Evolutionary conservation across 2,797 vertebrate species (phyloP).

Genomic region (Peromyscus aztecus): DNA sequence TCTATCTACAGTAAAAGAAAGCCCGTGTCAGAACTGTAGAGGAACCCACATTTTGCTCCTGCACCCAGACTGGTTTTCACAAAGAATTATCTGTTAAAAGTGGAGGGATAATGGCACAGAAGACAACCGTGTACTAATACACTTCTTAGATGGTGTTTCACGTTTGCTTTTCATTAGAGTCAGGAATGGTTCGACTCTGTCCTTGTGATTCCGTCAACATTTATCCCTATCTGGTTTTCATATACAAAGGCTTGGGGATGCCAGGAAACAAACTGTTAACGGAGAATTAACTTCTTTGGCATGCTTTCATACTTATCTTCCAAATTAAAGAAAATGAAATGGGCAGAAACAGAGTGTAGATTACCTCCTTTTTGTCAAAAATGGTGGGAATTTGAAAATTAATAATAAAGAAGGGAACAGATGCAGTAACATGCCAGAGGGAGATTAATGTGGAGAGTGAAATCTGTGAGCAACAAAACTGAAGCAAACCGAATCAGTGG

Average conservation of each 20-base stretch:
- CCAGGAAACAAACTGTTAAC: slow-evolving; percentile 92
- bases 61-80: slow-evolving; percentile 24
- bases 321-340: slow-evolving; percentile 93
- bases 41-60: slow-evolving; percentile 66
- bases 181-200: slow-evolving; percentile 81
- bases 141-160: slow-evolving; percentile 85
- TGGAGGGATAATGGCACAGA: slow-evolving; percentile 57
- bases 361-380: slow-evolving; percentile 93
- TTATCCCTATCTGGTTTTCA: slow-evolving; percentile 90
- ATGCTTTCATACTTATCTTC: slow-evolving; percentile 90
- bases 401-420: slow-evolving; percentile 98
- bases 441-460: slow-evolving; percentile 96
- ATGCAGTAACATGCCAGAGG: slow-evolving; percentile 99
- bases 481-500: slow-evolving; percentile 98
- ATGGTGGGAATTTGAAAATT: slow-evolving; percentile 95
- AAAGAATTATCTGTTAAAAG: slow-evolving; percentile 82
- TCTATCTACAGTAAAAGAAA: slow-evolving; percentile 52
- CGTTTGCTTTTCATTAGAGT: slow-evolving; percentile 90
- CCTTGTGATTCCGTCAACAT: slow-evolving; percentile 88
- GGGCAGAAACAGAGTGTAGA: slow-evolving; percentile 92
- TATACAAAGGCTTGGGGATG: slow-evolving; percentile 89
- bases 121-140: slow-evolving; percentile 84
- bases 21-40: slow-evolving; percentile 33
- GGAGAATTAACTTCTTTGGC: slow-evolving; percentile 92
- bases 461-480: slow-evolving; percentile 99